phyloP scores from a whole-genome alignment of 2,113 vertebrate genomes.

The Scortum barcoo region DNA sequence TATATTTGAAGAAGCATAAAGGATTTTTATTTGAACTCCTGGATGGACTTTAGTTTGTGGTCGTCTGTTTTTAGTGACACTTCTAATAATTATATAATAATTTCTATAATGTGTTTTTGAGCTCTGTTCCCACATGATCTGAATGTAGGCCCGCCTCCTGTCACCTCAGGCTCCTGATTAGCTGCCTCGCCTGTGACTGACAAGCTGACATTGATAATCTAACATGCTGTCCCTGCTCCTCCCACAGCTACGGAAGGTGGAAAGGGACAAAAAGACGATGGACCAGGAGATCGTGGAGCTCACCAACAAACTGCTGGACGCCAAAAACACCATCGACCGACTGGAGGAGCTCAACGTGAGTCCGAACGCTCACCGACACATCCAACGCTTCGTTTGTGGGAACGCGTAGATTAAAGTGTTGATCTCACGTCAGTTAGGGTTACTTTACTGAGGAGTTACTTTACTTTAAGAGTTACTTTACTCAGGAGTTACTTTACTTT shows the following conservation, averaged over 20 bases:
- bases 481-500: too few relatives aligned
- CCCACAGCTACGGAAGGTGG: conserved; percentile 94
- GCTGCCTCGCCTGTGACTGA: conserved; percentile 3
- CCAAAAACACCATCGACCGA: conserved; percentile 95
- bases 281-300: conserved; percentile 99
- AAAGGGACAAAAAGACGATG: conserved; percentile 96
- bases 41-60: not conserved
- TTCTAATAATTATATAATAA: too few relatives aligned
- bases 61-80: too few relatives aligned
- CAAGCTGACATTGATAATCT: not conserved
- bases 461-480: too few relatives aligned
- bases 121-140: conserved; percentile 65
- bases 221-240: conserved; percentile 13
- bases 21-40: too few relatives aligned
- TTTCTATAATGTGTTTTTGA: not conserved
- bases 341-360: conserved; percentile 95
- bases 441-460: too few relatives aligned
- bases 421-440: too few relatives aligned
- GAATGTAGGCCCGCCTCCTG: conserved; percentile 51
- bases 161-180: conserved; percentile 19
- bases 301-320: conserved; percentile 96
- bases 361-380: not conserved
- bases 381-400: too few relatives aligned
- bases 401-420: too few relatives aligned
- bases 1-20: too few relatives aligned